Evolutionary conservation across 2,113 vertebrate species (phyloP), one percentile per base, ranked within the genome.

Genomic region (Vombatus ursinus): DNA sequence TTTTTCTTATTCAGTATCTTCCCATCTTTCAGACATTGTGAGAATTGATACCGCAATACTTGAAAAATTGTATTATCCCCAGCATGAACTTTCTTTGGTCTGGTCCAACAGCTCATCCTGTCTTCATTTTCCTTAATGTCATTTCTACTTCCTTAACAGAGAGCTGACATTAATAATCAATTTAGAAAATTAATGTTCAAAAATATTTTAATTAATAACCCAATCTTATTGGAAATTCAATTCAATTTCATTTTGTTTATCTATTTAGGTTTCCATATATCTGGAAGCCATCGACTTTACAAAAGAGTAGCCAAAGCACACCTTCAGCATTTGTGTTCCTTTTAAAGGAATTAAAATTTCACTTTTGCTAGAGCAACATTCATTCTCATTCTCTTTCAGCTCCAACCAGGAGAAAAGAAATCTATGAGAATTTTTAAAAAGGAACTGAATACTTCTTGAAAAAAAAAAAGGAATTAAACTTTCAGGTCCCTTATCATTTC

Each of bases 361-460:
- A 96, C 53, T 68, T 90, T 94, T 96, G 5, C 93, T 98, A 44
- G 91, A 96, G 50, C 92, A 84, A 96, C 90, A 97, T 93, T 93
- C 92, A 94, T 94, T 92, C 95, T 94, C 37, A 0, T 53, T 98
- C 90, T 92, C 94, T 97, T 90, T 96, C 94, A 96, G 92, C 47
- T 3, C 1, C 98, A 97, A 91, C 89, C 77, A 95, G 3, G 0
- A 0, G 92, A 97, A 97, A 96, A 97, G 91, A 97, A 97, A 97
- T 98, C 96, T 96, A 49, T 90, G 0, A 31, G 3, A 97, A 96
- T 93, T 53, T 95, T 98, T 53, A 49, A 49, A 49, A 49, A 3
- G 48, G 48, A 97, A 96, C 92, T 94, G 95, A 93, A 98, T 96
- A 93, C 96, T n/a, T 84, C n/a, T n/a, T n/a, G n/a, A 19, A 77